Evolutionary conservation across 1,140 invertebrate species (phyloP), one percentile per base, ranked within the genome.

Genomic region (Euura lappo): DNA sequence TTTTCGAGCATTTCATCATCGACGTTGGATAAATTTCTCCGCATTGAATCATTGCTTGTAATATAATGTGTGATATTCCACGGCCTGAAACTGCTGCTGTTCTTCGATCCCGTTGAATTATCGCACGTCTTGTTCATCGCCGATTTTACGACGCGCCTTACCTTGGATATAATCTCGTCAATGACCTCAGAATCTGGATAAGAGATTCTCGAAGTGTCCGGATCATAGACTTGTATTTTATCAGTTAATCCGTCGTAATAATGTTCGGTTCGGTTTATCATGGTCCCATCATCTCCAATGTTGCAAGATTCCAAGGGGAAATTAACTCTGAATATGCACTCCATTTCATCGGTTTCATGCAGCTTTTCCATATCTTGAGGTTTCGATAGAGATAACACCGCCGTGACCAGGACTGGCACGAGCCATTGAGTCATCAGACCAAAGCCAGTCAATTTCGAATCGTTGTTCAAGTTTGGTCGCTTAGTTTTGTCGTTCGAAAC

Each of bases 381-480:
- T 4, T 75, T 65, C 8, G 74, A 71, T 5, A 75, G 69, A 45
- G 77, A 75, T 13, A 81, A 44, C 67, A 78, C 68, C 65, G 68
- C 73, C 2, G 60, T 74, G 6, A 81, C 69, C 64, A 78, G 6
- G 10, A 79, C 70, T 10, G 79, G 77, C n/a, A 79, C 11, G 7
- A 81, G 64, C 80, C 80, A 81, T 11, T 81, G 75, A 46, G 45
- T 74, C 5, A 74, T 46, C 11, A 81, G n/a, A 66, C 75, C 72
- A 6, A 77, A 46, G 5, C 13, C 8, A 6, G 42, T 47, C 8
- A 60, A 60, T 60, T 60, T 60, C 2, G 51, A 5, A 3, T 60
- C 6, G 51, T 60, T 60, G 13, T 60, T 60, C 10, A 4, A 2
- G 6, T 60, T 6, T n/a, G 10, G 10, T 11, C 8, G 10, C 10